phyloP scores from a whole-genome alignment of 2,113 vertebrate species.

The Cisticola juncidis region DNA sequence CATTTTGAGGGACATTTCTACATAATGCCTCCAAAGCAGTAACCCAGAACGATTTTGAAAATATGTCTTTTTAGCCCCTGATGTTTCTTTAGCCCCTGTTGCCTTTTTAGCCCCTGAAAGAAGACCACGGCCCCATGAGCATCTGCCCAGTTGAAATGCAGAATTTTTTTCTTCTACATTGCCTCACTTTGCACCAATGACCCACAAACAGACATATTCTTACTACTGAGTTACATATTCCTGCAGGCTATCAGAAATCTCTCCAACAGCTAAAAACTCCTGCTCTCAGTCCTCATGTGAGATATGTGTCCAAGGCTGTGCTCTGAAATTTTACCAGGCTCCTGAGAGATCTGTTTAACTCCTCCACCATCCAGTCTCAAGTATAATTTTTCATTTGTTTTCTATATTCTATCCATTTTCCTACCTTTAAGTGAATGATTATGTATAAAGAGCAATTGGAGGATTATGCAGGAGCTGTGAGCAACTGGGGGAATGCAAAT shows the following conservation, averaged over 20 bases:
- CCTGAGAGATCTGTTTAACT: neutral
- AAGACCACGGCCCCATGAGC: neutral
- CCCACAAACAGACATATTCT: neutral
- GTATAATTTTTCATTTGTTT: neutral
- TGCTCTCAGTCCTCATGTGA: neutral
- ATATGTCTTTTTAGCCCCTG: too few relatives aligned
- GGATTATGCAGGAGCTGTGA: neutral
- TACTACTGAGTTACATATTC: neutral
- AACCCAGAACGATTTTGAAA: neutral
- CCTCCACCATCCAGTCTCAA: neutral
- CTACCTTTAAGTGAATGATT: neutral
- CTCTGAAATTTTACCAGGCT: neutral
- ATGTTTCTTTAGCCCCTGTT: neutral
- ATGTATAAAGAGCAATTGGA: neutral
- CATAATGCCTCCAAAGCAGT: neutral
- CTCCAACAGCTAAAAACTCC: neutral
- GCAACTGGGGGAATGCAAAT: neutral
- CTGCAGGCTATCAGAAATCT: neutral
- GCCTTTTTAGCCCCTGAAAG: neutral
- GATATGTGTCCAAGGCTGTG: neutral
- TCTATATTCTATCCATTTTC: neutral
- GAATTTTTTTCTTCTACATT: neutral
- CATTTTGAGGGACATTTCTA: neutral
- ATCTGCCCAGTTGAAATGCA: neutral
- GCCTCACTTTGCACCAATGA: neutral